Conservation (phyloP, 2,888 invertebrate species). For the Lasioglossum oenotherae region DNA sequence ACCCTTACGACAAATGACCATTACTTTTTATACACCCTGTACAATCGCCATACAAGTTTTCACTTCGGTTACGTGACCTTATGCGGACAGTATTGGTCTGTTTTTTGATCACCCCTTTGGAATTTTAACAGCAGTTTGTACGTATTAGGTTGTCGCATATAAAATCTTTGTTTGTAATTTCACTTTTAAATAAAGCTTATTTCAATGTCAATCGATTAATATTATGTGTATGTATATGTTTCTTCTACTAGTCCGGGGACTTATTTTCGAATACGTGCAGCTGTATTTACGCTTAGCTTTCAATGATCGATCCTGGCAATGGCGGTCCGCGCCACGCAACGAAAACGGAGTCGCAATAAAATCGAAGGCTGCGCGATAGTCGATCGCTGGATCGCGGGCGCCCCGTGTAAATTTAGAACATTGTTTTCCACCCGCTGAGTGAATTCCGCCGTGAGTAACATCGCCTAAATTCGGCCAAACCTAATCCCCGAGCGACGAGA, state of each 20-base stretch:
- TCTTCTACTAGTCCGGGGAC: not conserved
- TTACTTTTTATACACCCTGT: no score
- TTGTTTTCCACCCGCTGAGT: conserved; percentile 65
- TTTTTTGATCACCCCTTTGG: no score
- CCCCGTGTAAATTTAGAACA: conserved; percentile 71
- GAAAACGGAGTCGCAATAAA: conserved; percentile 42
- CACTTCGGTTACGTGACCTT: no score
- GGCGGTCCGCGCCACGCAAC: not conserved
- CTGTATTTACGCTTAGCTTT: not conserved
- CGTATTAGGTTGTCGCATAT: no score
- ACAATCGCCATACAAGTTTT: no score
- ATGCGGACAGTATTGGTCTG: no score
- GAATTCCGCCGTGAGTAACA: conserved; percentile 61
- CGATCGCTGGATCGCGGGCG: conserved; percentile 53
- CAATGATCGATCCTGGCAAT: not conserved
- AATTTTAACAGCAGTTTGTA: no score
- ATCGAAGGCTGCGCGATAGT: conserved; percentile 35
- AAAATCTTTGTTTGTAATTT: no score
- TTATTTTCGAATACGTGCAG: not conserved
- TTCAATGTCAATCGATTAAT: no score
- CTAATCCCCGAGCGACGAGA: conserved; percentile 32
- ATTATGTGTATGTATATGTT: no score
- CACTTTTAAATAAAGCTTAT: no score
- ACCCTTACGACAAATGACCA: no score
- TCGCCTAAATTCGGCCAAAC: conserved; percentile 55